These are phyloP conservation scores for Archaeoteleia sp. DNA, from an alignment of 2,888 invertebrate genomes.

Conservation along the genomic window DNA sequence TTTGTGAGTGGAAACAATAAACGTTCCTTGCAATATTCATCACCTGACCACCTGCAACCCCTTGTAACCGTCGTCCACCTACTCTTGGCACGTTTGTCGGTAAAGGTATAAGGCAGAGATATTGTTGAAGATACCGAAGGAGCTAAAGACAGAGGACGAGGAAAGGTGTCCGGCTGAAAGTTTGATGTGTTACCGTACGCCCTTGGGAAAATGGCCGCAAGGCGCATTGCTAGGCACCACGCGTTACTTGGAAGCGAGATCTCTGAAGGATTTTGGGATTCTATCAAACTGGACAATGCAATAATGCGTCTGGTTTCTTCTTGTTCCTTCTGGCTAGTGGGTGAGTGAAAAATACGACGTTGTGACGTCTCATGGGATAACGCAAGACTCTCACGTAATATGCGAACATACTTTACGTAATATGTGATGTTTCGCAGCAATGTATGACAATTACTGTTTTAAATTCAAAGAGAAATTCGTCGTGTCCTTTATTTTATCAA, in stretches of 20 bases:
- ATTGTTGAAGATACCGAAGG: slow-evolving; percentile 31
- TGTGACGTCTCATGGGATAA: slow-evolving; percentile 13
- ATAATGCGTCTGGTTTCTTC: slow-evolving; percentile 65
- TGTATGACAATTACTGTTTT: too few relatives aligned
- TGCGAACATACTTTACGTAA: slow-evolving; percentile 8
- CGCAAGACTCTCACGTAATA: slow-evolving; percentile 13
- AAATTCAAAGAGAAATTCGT: too few relatives aligned
- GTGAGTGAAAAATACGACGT: slow-evolving; percentile 64
- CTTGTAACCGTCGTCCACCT: slow-evolving; percentile 12
- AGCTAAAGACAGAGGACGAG: slow-evolving; percentile 55
- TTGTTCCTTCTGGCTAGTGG: slow-evolving; percentile 42
- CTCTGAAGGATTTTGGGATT: slow-evolving; percentile 74
- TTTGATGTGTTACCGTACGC: slow-evolving; percentile 73
- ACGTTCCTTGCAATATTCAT: slow-evolving; percentile 74
- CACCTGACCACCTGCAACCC: slow-evolving; percentile 63
- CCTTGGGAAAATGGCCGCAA: slow-evolving; percentile 65
- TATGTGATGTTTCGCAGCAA: slow-evolving; percentile 12
- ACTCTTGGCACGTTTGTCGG: slow-evolving; percentile 54
- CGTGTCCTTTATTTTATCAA: too few relatives aligned
- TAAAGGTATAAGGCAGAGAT: slow-evolving; percentile 46
- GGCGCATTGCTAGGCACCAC: slow-evolving; percentile 71
- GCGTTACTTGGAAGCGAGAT: slow-evolving; percentile 63
- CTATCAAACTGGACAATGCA: slow-evolving; percentile 75
- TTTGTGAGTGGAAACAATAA: slow-evolving; percentile 75
- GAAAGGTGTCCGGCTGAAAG: slow-evolving; percentile 73